Conservation (phyloP, 2,888 invertebrate species). For the Steinernema carpocapsae region DNA sequence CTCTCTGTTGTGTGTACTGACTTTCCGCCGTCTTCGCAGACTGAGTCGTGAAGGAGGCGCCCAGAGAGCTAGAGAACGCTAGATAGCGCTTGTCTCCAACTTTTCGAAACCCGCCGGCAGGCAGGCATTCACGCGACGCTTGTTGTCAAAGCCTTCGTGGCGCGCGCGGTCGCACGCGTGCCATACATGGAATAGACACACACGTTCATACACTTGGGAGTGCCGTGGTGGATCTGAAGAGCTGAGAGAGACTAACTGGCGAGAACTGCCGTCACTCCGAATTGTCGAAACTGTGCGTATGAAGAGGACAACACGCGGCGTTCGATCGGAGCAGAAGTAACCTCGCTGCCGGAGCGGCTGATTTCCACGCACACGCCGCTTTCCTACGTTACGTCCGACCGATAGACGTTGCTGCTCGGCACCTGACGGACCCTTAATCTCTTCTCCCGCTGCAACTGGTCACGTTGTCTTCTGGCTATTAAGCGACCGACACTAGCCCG, state of each 20-base stretch:
- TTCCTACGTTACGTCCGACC: too few relatives aligned
- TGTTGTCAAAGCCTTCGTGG: slow-evolving; percentile 31
- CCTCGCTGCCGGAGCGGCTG: background rate
- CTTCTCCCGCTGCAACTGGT: slow-evolving; percentile 7
- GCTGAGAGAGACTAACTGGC: slow-evolving; percentile 35
- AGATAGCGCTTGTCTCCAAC: slow-evolving; percentile 25
- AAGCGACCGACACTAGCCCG: background rate
- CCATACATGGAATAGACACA: slow-evolving; percentile 35
- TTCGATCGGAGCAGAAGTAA: slow-evolving; percentile 14
- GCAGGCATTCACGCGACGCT: slow-evolving; percentile 16
- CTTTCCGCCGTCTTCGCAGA: slow-evolving; percentile 10
- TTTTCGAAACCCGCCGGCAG: slow-evolving; percentile 30
- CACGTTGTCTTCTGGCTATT: slow-evolving; percentile 7
- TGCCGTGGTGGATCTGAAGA: slow-evolving; percentile 35
- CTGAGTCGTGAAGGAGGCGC: slow-evolving; percentile 7
- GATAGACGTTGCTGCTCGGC: background rate
- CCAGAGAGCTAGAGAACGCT: slow-evolving; percentile 22
- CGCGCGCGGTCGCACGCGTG: slow-evolving; percentile 34
- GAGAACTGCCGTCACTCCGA: slow-evolving; percentile 31
- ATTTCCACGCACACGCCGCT: too few relatives aligned
- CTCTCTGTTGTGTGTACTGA: slow-evolving; percentile 24
- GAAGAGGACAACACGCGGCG: slow-evolving; percentile 3
- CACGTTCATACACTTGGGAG: slow-evolving; percentile 31
- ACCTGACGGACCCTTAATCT: slow-evolving; percentile 27
- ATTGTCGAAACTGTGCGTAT: slow-evolving; percentile 34